Evolutionary conservation across 1,140 invertebrate genomes (phyloP), one percentile per base, ranked within the genome.

Genomic region (Parasteatoda tepidariorum): DNA sequence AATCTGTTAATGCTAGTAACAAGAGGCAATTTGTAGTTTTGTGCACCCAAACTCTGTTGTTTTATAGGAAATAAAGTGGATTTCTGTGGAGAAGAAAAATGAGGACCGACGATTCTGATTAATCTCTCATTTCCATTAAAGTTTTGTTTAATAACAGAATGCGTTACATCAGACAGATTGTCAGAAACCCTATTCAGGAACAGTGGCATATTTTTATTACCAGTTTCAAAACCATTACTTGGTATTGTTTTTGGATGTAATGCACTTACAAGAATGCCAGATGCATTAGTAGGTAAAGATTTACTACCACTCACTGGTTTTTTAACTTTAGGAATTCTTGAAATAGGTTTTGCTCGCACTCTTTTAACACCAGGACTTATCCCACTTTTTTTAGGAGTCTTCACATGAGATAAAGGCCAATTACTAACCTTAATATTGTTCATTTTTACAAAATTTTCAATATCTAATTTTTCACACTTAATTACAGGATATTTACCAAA

Each of bases 361-460:
- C 6, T 67, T 33, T 55, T 78, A 33, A 22, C 5, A 55, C 4
- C 3, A 31, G 18, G 33, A 67, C 13, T 78, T 41, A 48, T 0
- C 2, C 24, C 0, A 48, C 7, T 57, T 78, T 67, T 78, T 24
- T 22, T 26, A 13, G 6, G 15, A 34, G 11, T 67, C 24, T 67
- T 67, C 34, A 31, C 26, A 41, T n/a, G 24, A 11, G 2, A 11
- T 41, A 70, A 48, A 28, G 78, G 78, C 78, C 78, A 82, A 28
- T 82, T 82, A n/a, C 78, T 31, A 41, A 82, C 57, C 62, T 82
- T 82, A 15, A 82, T 82, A 22, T 59, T 62, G n/a, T 70, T 82
- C 26, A 38, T 62, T 61, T 71, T 82, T 11, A 82, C 18, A 22
- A 82, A 82, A 61, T 62, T 59, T 61, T 82, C 78, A 28, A 82